Evolutionary conservation across 2,888 invertebrate species (phyloP).

Genomic region (Drosophila robusta): DNA sequence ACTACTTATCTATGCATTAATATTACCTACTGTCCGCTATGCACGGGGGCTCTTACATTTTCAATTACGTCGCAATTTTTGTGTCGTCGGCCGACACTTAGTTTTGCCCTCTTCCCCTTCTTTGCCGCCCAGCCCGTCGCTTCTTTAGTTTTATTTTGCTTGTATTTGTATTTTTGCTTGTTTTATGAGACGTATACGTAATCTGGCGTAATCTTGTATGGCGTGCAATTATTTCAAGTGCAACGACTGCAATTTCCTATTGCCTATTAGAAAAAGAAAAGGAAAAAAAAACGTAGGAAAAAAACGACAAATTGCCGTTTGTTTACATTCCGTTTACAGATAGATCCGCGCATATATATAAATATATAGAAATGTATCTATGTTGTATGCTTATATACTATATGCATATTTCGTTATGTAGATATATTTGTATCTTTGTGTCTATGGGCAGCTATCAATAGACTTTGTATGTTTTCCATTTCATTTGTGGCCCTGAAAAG

Average conservation of each 20-base stretch:
- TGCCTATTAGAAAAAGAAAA: slow-evolving; percentile 22
- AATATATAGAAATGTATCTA: neutral
- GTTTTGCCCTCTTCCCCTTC: slow-evolving; percentile 7
- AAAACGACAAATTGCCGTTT: slow-evolving; percentile 27
- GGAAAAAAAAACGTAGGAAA: neutral
- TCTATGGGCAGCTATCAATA: slow-evolving; percentile 32
- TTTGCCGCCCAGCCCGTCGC: neutral
- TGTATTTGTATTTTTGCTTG: slow-evolving; percentile 12
- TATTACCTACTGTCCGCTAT: slow-evolving; percentile 13
- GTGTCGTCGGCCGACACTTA: slow-evolving; percentile 45
- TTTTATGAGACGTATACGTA: slow-evolving; percentile 71
- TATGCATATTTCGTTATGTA: slow-evolving; percentile 1
- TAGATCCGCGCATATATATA: neutral
- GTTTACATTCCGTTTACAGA: slow-evolving; percentile 38
- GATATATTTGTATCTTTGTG: slow-evolving; percentile 9
- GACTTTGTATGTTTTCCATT: slow-evolving; percentile 67
- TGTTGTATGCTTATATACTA: neutral
- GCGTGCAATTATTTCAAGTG: slow-evolving; percentile 59
- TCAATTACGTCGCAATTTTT: slow-evolving; percentile 54
- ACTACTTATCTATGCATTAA: slow-evolving; percentile 24
- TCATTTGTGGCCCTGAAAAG: slow-evolving; percentile 63
- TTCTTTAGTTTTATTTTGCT: slow-evolving; percentile 9
- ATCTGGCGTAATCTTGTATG: slow-evolving; percentile 51
- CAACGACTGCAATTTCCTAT: slow-evolving; percentile 56
- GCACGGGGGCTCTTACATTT: slow-evolving; percentile 27